phyloP scores from a whole-genome alignment of 2,797 vertebrate species.

The Chiloscyllium punctatum region DNA sequence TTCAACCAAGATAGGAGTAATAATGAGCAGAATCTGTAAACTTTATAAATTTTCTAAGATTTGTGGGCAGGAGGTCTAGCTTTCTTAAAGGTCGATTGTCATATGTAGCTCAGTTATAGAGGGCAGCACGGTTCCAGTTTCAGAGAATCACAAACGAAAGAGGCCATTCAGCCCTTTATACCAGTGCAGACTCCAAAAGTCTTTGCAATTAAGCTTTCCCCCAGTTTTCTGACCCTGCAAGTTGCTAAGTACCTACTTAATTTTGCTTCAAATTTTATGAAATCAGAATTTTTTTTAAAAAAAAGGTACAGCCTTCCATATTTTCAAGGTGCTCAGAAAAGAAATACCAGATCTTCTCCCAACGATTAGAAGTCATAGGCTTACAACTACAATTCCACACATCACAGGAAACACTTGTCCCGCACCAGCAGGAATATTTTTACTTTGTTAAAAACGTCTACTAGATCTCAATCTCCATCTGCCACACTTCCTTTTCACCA shows the following conservation, averaged over 20 bases:
- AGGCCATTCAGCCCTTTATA: not conserved
- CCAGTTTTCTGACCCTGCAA: not conserved
- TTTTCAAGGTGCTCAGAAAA: not conserved
- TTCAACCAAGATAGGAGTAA: slow-evolving; percentile 19
- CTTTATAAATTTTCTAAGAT: not conserved
- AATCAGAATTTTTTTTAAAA: not conserved
- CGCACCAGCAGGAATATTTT: no score
- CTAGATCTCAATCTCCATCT: not conserved
- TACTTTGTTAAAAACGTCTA: not conserved
- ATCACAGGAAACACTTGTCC: not conserved
- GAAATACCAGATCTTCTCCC: not conserved
- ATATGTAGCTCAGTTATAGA: not conserved
- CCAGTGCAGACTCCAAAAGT: not conserved
- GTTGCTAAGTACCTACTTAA: no score
- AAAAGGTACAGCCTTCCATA: not conserved
- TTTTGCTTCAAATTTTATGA: not conserved
- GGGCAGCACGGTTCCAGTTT: not conserved
- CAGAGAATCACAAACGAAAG: not conserved
- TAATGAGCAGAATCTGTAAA: slow-evolving; percentile 38
- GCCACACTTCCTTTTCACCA: not conserved
- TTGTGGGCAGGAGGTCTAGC: not conserved
- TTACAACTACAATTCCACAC: not conserved
- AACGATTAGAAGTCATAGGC: not conserved
- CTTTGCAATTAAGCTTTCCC: not conserved
- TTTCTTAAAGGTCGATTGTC: not conserved